Evolutionary conservation across 2,113 vertebrate species (phyloP).

Genomic region (Sigmodon hispidus): DNA sequence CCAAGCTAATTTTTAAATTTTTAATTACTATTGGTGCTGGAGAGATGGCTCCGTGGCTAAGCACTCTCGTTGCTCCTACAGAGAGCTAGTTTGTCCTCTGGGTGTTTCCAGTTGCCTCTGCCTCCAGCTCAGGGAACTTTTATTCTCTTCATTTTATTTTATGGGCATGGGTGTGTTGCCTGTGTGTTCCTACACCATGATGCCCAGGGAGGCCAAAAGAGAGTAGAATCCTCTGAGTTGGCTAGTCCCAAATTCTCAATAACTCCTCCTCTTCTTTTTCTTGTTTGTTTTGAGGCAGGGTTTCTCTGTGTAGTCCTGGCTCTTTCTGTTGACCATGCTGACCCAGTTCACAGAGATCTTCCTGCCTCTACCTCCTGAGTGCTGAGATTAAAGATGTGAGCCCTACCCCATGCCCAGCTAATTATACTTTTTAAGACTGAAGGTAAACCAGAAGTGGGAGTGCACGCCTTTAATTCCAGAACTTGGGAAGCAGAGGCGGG

Average conservation of each 20-base stretch:
- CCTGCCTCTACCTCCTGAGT: background rate
- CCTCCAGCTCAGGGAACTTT: background rate
- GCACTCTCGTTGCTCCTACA: background rate
- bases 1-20: background rate
- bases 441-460: background rate
- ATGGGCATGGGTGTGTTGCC: background rate
- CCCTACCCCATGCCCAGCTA: background rate
- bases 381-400: background rate
- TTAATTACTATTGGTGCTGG: background rate
- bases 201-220: background rate
- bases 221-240: background rate
- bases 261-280: background rate
- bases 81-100: background rate
- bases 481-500: background rate
- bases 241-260: background rate
- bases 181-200: background rate
- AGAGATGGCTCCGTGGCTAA: background rate
- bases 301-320: background rate
- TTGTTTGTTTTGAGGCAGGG: background rate
- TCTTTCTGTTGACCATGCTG: background rate
- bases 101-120: background rate
- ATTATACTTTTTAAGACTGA: background rate
- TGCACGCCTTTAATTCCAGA: background rate
- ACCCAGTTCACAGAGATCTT: background rate
- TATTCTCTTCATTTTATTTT: background rate